A percentile compares a stretch with the other conserved stretches of the same genome.
phyloP scores from a whole-genome alignment of 2,797 vertebrate species.

The Centropyge bicolor region DNA sequence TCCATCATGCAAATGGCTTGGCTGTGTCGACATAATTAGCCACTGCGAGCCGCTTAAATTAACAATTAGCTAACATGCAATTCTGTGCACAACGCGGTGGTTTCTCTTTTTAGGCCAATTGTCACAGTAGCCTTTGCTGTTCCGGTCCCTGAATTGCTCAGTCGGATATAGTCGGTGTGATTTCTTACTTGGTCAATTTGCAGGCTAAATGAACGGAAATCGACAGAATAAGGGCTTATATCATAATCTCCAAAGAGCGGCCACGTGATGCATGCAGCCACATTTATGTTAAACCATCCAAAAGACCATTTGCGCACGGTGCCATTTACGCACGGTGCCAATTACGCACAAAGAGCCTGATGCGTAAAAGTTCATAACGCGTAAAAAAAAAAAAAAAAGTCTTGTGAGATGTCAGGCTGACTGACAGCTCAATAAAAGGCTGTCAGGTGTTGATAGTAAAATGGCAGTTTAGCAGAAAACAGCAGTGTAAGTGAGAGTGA shows the following conservation, averaged over 20 bases:
- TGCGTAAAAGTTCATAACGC: too few relatives aligned
- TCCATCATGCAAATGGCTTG: slow-evolving; percentile 99
- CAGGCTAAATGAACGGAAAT: slow-evolving; percentile 69
- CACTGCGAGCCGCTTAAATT: slow-evolving; percentile 98
- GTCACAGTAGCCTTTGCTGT: slow-evolving; percentile 70
- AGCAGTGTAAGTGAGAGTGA: slow-evolving; percentile 67
- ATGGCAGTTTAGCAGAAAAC: slow-evolving; percentile 76
- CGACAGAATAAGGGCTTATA: slow-evolving; percentile 49
- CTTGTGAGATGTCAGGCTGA: slow-evolving; percentile 34
- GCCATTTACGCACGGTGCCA: too few relatives aligned
- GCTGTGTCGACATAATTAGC: slow-evolving; percentile 98
- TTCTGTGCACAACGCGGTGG: slow-evolving; percentile 92
- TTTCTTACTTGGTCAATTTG: slow-evolving; percentile 92
- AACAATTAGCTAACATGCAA: slow-evolving; percentile 99
- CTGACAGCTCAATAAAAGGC: slow-evolving; percentile 55
- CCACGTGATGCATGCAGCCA: slow-evolving; percentile 12
- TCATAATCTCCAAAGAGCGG: slow-evolving; percentile 56
- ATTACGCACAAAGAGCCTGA: too few relatives aligned
- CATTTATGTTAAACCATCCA: slow-evolving; percentile 46
- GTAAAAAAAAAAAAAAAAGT: too few relatives aligned
- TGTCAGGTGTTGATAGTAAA: slow-evolving; percentile 73
- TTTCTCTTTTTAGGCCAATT: slow-evolving; percentile 95
- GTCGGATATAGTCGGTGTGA: slow-evolving; percentile 83
- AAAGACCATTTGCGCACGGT: not conserved
- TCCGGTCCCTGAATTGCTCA: slow-evolving; percentile 91